These are phyloP conservation scores for Drepana falcataria DNA, from an alignment of 2,888 invertebrate genomes.

Conservation along the genomic window DNA sequence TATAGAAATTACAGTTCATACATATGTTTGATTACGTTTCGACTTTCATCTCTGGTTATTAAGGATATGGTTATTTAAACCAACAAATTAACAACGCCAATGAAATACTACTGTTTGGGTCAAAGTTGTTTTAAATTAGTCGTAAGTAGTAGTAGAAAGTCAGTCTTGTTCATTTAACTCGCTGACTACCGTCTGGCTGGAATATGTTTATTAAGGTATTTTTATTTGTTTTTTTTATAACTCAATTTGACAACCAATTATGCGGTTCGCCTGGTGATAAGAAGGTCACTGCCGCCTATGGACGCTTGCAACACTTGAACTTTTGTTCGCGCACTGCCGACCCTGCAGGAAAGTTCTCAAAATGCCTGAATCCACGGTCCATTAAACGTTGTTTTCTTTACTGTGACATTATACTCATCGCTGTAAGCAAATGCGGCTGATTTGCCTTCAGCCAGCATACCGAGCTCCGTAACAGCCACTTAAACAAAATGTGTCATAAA, in stretches of 20 bases:
- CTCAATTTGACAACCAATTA: too few relatives aligned
- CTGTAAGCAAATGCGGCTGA: conserved; percentile 19
- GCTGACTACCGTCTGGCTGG: too few relatives aligned
- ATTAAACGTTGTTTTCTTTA: conserved; percentile 2
- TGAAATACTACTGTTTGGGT: too few relatives aligned
- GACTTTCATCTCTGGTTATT: neutral
- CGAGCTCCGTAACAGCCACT: conserved; percentile 32
- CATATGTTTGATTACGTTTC: neutral
- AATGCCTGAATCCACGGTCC: neutral
- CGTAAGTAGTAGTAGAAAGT: too few relatives aligned
- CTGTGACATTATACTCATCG: conserved; percentile 4
- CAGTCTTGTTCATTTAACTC: too few relatives aligned
- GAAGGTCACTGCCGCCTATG: too few relatives aligned
- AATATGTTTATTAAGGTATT: too few relatives aligned
- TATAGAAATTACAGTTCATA: neutral
- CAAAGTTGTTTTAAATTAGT: too few relatives aligned
- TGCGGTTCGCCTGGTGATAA: too few relatives aligned
- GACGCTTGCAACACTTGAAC: neutral
- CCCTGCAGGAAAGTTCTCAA: neutral
- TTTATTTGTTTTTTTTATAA: too few relatives aligned
- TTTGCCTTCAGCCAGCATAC: conserved; percentile 20
- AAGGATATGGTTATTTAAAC: too few relatives aligned
- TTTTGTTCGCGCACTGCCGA: neutral
- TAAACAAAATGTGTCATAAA: conserved; percentile 42
- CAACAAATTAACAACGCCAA: too few relatives aligned